phyloP scores from a whole-genome alignment of 2,888 invertebrate species.

The Drosophila meridionalis region DNA sequence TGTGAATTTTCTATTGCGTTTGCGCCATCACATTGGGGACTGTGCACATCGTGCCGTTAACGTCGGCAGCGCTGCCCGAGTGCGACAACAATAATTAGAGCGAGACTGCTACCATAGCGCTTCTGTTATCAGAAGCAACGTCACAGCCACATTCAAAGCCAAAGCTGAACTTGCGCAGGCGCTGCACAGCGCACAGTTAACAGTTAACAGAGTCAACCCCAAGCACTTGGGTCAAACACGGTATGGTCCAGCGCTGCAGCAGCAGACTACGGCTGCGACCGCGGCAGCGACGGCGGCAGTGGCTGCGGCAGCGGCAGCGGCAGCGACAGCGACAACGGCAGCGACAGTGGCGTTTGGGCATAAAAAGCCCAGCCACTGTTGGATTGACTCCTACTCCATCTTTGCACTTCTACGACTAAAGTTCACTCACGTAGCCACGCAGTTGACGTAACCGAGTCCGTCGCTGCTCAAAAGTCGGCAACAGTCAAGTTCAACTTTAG shows the following conservation, averaged over 20 bases:
- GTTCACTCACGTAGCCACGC: slow-evolving; percentile 60
- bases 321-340: slow-evolving; percentile 19
- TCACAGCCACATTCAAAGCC: slow-evolving; percentile 1
- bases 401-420: slow-evolving; percentile 73
- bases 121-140: slow-evolving; percentile 54
- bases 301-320: slow-evolving; percentile 9
- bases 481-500: slow-evolving; percentile 37
- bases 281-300: slow-evolving; percentile 12
- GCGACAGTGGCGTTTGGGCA: slow-evolving; percentile 60
- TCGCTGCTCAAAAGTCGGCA: slow-evolving; percentile 40
- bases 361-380: slow-evolving; percentile 82
- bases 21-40: slow-evolving; percentile 58
- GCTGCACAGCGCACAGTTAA: slow-evolving; percentile 28
- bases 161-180: slow-evolving; percentile 59
- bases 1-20: slow-evolving; percentile 62
- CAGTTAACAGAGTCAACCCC: slow-evolving; percentile 47
- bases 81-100: slow-evolving; percentile 66
- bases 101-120: slow-evolving; percentile 36
- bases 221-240: slow-evolving; percentile 50
- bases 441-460: slow-evolving; percentile 40
- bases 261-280: slow-evolving; percentile 17
- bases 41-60: slow-evolving; percentile 28
- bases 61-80: slow-evolving; percentile 40
- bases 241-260: slow-evolving; percentile 46
- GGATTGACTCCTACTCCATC: slow-evolving; percentile 84